These are phyloP conservation scores for Acanthosoma haemorrhoidale DNA, from an alignment of 2,888 invertebrate species.

Conservation along the genomic window DNA sequence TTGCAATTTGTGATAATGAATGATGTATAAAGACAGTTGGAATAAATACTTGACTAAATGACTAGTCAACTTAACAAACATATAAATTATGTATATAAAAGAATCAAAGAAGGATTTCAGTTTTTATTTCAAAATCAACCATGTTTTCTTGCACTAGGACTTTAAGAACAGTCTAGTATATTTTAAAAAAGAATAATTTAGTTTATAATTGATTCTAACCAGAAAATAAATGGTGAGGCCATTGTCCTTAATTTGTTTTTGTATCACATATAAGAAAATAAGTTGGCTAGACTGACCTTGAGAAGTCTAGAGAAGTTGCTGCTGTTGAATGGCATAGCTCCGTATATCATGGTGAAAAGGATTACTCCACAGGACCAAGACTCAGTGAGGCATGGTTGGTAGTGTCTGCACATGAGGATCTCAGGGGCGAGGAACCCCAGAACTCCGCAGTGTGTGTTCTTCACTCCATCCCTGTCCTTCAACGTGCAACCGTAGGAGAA, in stretches of 20 bases:
- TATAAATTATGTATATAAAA: too few relatives aligned
- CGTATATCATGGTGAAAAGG: constrained; percentile 10
- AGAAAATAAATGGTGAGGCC: too few relatives aligned
- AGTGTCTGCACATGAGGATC: constrained; percentile 1
- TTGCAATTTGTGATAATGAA: too few relatives aligned
- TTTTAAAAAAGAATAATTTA: neutral
- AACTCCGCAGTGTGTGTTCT: constrained; percentile 1
- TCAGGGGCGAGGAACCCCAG: constrained; percentile 19
- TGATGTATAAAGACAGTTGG: too few relatives aligned
- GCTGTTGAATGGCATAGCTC: neutral
- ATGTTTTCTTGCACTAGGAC: neutral
- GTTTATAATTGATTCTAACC: neutral
- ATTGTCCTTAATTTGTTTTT: too few relatives aligned
- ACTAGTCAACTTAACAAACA: too few relatives aligned
- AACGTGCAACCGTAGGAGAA: neutral
- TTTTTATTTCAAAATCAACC: neutral
- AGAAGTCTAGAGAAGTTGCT: neutral
- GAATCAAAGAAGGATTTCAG: too few relatives aligned
- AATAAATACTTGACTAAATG: too few relatives aligned
- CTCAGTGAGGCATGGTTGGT: neutral
- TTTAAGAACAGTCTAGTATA: neutral
- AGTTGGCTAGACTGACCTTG: neutral
- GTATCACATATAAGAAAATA: too few relatives aligned
- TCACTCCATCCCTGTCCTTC: neutral
- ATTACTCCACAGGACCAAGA: constrained; percentile 1